Conservation (phyloP, 2,888 invertebrate species). For the Rhyacophila evoluta region DNA sequence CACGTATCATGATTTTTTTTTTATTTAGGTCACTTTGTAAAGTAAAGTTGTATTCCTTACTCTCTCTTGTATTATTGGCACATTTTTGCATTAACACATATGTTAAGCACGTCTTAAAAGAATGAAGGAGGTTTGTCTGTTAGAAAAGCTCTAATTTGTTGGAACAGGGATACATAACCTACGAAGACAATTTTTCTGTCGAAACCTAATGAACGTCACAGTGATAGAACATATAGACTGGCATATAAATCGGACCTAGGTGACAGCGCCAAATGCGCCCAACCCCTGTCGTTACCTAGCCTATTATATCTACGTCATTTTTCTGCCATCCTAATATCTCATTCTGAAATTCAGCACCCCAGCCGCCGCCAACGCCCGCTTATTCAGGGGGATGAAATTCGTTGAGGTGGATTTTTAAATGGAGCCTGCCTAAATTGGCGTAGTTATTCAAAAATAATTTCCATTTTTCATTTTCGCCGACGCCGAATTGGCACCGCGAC, state of each 20-base stretch:
- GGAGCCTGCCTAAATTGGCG: neutral
- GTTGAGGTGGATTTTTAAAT: conserved; percentile 8
- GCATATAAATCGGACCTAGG: conserved; percentile 18
- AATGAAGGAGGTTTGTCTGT: too few species aligned
- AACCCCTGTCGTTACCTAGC: neutral
- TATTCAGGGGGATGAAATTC: neutral
- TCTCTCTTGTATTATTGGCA: too few species aligned
- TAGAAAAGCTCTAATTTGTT: too few species aligned
- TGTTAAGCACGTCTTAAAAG: too few species aligned
- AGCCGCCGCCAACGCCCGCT: neutral
- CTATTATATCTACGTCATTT: conserved; percentile 4
- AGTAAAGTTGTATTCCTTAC: too few species aligned
- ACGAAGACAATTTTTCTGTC: too few species aligned
- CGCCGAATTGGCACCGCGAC: neutral
- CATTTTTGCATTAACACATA: too few species aligned
- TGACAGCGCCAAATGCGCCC: neutral
- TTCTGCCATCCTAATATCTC: conserved; percentile 25
- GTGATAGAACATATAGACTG: neutral
- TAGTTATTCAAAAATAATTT: conserved; percentile 22
- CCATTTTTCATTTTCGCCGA: conserved; percentile 22
- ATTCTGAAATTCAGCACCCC: neutral
- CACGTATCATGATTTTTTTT: too few species aligned
- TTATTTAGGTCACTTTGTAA: too few species aligned
- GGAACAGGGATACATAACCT: too few species aligned
- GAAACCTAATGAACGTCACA: neutral